These are phyloP conservation scores for Apotomis betuletana DNA, from an alignment of 2,888 invertebrate species.

Conservation along the genomic window DNA sequence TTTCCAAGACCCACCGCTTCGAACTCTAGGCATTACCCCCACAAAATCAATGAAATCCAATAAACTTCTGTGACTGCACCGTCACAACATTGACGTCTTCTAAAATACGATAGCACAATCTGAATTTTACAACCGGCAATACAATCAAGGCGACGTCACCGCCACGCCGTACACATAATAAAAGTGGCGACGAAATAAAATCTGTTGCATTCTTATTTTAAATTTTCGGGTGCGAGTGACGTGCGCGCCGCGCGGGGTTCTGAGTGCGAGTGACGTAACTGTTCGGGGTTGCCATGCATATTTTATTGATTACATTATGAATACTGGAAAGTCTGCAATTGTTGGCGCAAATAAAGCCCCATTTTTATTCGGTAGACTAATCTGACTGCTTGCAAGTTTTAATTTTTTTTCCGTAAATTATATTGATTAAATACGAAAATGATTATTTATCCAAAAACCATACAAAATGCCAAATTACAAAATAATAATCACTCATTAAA, in stretches of 20 bases:
- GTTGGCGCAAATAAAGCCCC: too few relatives aligned
- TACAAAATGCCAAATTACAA: too few relatives aligned
- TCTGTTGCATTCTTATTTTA: slow-evolving; percentile 58
- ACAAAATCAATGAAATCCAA: slow-evolving; percentile 30
- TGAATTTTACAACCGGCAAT: slow-evolving; percentile 61
- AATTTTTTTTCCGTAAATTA: too few relatives aligned
- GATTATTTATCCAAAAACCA: too few relatives aligned
- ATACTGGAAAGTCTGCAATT: too few relatives aligned
- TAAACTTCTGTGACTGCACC: slow-evolving; percentile 16
- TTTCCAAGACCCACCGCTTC: too few relatives aligned
- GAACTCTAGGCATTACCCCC: neutral
- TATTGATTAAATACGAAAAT: too few relatives aligned
- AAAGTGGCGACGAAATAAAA: slow-evolving; percentile 64
- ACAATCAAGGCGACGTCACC: slow-evolving; percentile 67
- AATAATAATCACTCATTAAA: too few relatives aligned
- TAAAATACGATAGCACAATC: slow-evolving; percentile 31
- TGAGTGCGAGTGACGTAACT: neutral
- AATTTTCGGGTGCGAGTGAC: slow-evolving; percentile 69
- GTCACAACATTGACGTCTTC: slow-evolving; percentile 31
- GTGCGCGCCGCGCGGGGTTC: slow-evolving; percentile 52
- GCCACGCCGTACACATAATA: slow-evolving; percentile 67
- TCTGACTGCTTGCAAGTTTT: too few relatives aligned
- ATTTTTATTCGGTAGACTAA: too few relatives aligned
- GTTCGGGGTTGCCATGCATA: neutral
- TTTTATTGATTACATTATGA: too few relatives aligned